Evolutionary conservation across 1,140 invertebrate genomes (phyloP).

Genomic region (Pseudomyrmex cubaensis): DNA sequence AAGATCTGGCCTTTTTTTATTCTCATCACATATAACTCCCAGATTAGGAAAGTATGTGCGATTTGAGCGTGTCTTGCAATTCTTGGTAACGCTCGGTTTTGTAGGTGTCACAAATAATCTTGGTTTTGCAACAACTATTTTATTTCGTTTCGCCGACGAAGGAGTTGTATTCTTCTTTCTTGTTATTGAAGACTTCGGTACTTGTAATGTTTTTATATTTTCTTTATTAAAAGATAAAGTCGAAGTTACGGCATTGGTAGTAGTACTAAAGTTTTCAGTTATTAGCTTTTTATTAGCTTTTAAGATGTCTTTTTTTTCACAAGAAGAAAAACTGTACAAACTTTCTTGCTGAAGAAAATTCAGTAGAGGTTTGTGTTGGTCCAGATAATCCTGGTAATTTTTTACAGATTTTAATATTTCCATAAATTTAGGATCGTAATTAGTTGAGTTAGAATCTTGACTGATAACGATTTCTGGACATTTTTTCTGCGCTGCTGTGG

Average conservation of each 20-base stretch:
- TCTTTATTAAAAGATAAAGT: not conserved
- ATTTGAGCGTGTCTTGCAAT: slow-evolving; percentile 46
- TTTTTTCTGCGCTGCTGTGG: slow-evolving; percentile 29
- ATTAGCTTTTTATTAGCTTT: not conserved
- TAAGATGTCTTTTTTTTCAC: slow-evolving; percentile 13
- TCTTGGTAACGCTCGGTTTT: slow-evolving; percentile 21
- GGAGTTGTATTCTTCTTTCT: not conserved
- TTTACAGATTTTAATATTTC: slow-evolving; percentile 70
- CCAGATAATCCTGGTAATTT: slow-evolving; percentile 70
- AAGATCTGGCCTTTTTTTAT: not conserved
- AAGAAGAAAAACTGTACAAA: slow-evolving; percentile 2
- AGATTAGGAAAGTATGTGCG: slow-evolving; percentile 61
- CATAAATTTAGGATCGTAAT: slow-evolving; percentile 65
- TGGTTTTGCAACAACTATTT: not conserved
- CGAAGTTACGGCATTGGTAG: not conserved
- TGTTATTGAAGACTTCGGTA: not conserved
- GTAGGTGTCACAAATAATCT: slow-evolving; percentile 67
- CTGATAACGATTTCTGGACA: slow-evolving; percentile 31
- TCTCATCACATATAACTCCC: not conserved
- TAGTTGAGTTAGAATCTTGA: slow-evolving; percentile 33
- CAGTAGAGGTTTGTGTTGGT: slow-evolving; percentile 63
- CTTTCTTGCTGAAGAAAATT: slow-evolving; percentile 46
- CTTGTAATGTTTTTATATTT: not conserved
- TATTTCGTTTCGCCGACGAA: slow-evolving; percentile 15
- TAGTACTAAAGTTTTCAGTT: not conserved